Percentiles rank a stretch among this genome's conserved stretches.
phyloP scores from a whole-genome alignment of 64 coral and sea anemone genomes.

The Orbicella faveolata region DNA sequence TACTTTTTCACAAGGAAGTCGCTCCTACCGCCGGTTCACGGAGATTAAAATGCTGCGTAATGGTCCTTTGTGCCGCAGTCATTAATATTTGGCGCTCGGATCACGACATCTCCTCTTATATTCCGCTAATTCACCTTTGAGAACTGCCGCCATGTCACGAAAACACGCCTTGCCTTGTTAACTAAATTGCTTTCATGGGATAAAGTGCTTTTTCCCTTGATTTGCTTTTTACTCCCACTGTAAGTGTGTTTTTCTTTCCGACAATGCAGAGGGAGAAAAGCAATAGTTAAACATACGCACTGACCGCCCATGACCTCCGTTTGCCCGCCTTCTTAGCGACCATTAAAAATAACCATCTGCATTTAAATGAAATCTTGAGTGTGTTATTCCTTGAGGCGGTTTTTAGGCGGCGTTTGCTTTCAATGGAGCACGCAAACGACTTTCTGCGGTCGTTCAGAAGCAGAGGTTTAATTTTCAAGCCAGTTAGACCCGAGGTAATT shows the following conservation, averaged over 20 bases:
- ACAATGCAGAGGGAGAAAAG: not conserved
- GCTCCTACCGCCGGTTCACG: not conserved
- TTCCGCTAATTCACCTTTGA: not conserved
- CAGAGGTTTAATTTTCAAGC: no score
- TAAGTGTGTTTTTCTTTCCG: not conserved
- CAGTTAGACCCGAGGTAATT: no score
- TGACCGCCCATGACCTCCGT: not conserved
- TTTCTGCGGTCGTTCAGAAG: no score
- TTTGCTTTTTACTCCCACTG: not conserved
- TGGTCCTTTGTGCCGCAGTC: not conserved
- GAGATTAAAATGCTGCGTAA: not conserved
- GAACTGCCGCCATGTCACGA: conserved; percentile 9
- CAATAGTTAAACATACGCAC: not conserved
- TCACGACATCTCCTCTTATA: not conserved
- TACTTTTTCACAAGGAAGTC: not conserved
- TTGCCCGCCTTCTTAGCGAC: not conserved
- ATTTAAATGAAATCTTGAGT: conserved; percentile 31
- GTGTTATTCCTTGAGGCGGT: conserved; percentile 17
- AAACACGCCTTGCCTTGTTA: not conserved
- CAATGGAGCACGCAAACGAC: not conserved
- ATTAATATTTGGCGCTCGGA: not conserved
- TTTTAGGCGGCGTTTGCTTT: not conserved
- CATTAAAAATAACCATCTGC: not conserved
- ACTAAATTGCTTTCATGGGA: not conserved
- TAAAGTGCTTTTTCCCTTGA: not conserved